phyloP scores from a whole-genome alignment of 2,888 invertebrate genomes.

The Margaritifera margaritifera region DNA sequence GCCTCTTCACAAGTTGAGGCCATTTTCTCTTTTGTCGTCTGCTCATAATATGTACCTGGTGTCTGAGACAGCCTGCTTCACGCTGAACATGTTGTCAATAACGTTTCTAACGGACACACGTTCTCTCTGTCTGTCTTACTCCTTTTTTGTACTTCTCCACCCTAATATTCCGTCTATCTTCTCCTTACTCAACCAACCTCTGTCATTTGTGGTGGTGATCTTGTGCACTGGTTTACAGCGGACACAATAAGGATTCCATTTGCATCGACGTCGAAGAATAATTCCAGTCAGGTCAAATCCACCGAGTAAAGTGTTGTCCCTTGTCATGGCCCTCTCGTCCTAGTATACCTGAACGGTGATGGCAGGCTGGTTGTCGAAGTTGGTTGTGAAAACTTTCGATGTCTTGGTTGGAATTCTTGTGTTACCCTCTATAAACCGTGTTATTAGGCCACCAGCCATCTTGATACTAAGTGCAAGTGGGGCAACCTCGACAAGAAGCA shows the following conservation, averaged over 20 bases:
- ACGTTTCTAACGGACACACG: conserved; percentile 58
- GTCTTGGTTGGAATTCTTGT: conserved; percentile 70
- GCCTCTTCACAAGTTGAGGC: conserved; percentile 76
- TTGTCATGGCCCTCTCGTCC: conserved; percentile 95
- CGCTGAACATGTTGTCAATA: conserved; percentile 60
- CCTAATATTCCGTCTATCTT: conserved; percentile 84
- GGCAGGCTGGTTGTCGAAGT: conserved; percentile 85
- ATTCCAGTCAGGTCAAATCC: conserved; percentile 64
- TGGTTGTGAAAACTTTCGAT: conserved; percentile 83
- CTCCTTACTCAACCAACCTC: conserved; percentile 86
- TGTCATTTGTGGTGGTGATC: conserved; percentile 90
- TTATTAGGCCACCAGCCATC: conserved; percentile 71
- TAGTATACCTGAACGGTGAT: conserved; percentile 81
- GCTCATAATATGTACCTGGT: conserved; percentile 75
- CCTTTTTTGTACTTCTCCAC: conserved; percentile 66
- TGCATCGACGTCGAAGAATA: conserved; percentile 85
- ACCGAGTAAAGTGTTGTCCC: conserved; percentile 83
- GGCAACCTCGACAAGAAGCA: conserved; percentile 82
- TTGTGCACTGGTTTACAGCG: conserved; percentile 79
- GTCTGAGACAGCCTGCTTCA: conserved; percentile 78
- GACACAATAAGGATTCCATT: conserved; percentile 82
- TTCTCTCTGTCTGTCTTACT: conserved; percentile 56
- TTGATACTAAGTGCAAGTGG: conserved; percentile 77
- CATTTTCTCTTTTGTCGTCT: conserved; percentile 81
- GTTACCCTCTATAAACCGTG: conserved; percentile 56